Conservation (phyloP, 2,888 invertebrate species). For the Leptopilina drosophilae region DNA sequence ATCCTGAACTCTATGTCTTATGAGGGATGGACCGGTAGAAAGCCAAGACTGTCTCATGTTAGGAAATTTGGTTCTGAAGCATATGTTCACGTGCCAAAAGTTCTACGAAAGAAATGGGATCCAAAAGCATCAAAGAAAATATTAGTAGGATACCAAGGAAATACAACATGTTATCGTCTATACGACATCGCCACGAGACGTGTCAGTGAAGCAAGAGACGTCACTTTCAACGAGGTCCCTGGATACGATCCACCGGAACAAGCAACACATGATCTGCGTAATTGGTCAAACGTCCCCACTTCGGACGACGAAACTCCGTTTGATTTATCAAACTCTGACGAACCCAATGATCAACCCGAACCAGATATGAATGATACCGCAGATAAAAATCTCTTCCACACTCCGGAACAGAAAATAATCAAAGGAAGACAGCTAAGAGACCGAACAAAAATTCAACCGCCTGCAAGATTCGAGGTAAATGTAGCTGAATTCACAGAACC, state of each 20-base stretch:
- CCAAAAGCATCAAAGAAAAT: slow-evolving; percentile 18
- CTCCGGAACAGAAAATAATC: not conserved
- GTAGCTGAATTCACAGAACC: not conserved
- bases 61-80: slow-evolving; percentile 54
- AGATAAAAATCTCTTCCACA: too few relatives aligned
- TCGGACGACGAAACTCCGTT: not conserved
- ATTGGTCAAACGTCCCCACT: not conserved
- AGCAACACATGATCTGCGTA: not conserved
- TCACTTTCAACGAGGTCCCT: slow-evolving; percentile 38
- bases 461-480: not conserved
- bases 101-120: slow-evolving; percentile 38
- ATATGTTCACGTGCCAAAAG: slow-evolving; percentile 55
- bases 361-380: too few relatives aligned
- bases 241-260: not conserved
- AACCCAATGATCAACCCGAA: too few relatives aligned
- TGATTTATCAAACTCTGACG: not conserved
- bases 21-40: slow-evolving; percentile 52
- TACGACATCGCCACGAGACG: slow-evolving; percentile 18
- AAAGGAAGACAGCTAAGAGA: slow-evolving; percentile 12
- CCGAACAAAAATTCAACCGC: slow-evolving; percentile 1
- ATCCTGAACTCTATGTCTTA: slow-evolving; percentile 43
- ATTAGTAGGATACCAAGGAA: slow-evolving; percentile 44
- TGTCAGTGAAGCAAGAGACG: slow-evolving; percentile 46
- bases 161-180: slow-evolving; percentile 43
- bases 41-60: slow-evolving; percentile 48